Percentiles rank a stretch among this genome's conserved stretches.
Evolutionary conservation across 30 jellyfish, hydroid and myxozoan genomes (phyloP).

Genomic region (Aurelia aurita): DNA sequence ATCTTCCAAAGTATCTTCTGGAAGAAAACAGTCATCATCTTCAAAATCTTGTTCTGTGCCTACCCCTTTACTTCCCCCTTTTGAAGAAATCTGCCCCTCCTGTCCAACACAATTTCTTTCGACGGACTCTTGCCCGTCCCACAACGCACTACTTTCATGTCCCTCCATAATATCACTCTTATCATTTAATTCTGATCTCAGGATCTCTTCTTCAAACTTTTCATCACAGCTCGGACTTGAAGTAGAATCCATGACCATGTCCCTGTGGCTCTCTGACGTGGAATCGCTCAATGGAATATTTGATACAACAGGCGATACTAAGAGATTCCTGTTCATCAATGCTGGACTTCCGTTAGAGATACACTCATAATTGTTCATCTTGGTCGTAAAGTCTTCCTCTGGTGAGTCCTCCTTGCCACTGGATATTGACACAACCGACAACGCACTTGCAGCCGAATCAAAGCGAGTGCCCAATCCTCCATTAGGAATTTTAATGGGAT

Average conservation of each 20-base stretch:
- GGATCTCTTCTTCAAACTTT: no score
- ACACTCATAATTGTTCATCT: background rate
- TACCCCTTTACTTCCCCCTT: no score
- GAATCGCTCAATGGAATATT: no score
- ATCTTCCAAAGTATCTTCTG: no score
- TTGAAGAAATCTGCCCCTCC: background rate
- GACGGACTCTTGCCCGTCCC: background rate
- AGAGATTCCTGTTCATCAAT: background rate
- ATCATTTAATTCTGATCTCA: background rate
- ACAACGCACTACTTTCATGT: background rate
- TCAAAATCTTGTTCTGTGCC: no score
- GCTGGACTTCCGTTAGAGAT: background rate
- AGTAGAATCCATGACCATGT: no score
- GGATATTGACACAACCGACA: conserved; percentile 49
- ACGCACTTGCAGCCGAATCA: conserved; percentile 55
- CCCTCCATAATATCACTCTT: background rate
- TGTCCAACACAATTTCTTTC: background rate
- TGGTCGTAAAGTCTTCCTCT: background rate
- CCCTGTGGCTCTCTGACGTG: no score
- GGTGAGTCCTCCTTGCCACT: conserved; percentile 14
- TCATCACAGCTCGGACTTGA: no score
- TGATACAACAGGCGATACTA: background rate
- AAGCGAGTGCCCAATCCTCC: conserved; percentile 32
- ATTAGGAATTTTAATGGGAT: conserved; percentile 31
- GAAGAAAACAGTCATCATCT: no score